phyloP scores from a whole-genome alignment of 1,140 invertebrate genomes.

The Drosophila sturtevanti region DNA sequence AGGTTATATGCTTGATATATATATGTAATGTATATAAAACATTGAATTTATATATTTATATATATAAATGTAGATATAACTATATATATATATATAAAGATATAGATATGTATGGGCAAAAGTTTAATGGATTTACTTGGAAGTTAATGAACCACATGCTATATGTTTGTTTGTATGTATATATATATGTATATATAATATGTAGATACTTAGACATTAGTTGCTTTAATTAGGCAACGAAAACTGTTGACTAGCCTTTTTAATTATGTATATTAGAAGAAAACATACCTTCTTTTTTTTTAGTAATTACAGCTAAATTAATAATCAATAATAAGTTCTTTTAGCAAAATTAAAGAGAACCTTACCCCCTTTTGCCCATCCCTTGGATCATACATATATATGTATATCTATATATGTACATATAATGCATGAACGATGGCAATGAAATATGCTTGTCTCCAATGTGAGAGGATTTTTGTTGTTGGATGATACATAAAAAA shows the following conservation, averaged over 20 bases:
- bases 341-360: too few species aligned
- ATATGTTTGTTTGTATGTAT: slow-evolving; percentile 55
- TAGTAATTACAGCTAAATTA: slow-evolving; percentile 45
- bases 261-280: slow-evolving; percentile 10
- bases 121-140: slow-evolving; percentile 29
- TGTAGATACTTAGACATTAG: slow-evolving; percentile 21
- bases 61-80: slow-evolving; percentile 16
- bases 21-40: slow-evolving; percentile 48
- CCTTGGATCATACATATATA: background rate
- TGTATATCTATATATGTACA: too few species aligned
- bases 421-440: slow-evolving; percentile 27
- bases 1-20: slow-evolving; percentile 48
- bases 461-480: slow-evolving; percentile 16
- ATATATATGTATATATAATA: slow-evolving; percentile 46
- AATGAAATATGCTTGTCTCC: slow-evolving; percentile 49
- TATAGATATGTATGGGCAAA: slow-evolving; percentile 26
- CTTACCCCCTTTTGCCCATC: slow-evolving; percentile 29
- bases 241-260: slow-evolving; percentile 40
- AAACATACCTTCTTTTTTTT: slow-evolving; percentile 70
- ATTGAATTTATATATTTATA: slow-evolving; percentile 48
- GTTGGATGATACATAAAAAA: slow-evolving; percentile 37
- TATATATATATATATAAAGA: slow-evolving; percentile 22
- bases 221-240: slow-evolving; percentile 15
- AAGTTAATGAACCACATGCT: slow-evolving; percentile 68
- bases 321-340: slow-evolving; percentile 39